These are phyloP conservation scores for Dromococcyx pavoninus DNA, from an alignment of 2,797 vertebrate genomes.

Conservation along the genomic window DNA sequence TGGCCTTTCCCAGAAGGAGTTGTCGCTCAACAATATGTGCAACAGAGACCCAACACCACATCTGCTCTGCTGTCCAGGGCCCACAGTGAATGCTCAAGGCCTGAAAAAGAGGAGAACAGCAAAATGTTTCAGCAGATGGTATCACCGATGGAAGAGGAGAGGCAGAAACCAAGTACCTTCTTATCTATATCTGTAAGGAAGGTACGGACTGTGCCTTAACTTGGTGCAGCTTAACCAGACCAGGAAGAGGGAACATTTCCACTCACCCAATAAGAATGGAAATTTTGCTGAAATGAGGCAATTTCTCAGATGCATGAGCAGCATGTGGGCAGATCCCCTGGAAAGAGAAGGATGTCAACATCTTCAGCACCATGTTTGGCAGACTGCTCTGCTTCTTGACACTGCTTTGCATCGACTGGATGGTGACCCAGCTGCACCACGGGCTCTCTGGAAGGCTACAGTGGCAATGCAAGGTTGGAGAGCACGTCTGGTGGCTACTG, in stretches of 20 bases:
- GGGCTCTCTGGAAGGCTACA: not conserved
- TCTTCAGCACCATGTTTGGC: not conserved
- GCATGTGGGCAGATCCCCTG: not conserved
- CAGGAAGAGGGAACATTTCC: not conserved
- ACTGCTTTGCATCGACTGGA: not conserved
- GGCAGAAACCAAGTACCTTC: not conserved
- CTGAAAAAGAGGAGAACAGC: not conserved
- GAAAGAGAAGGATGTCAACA: not conserved
- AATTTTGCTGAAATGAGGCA: not conserved
- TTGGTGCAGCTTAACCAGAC: not conserved
- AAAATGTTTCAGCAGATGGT: not conserved
- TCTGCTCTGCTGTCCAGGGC: not conserved
- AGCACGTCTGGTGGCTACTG: not conserved
- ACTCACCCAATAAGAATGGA: not conserved
- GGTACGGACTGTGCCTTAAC: not conserved
- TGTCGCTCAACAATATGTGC: fast-evolving
- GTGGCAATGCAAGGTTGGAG: not conserved
- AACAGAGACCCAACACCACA: not conserved
- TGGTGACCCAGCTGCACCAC: not conserved
- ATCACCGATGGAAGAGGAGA: not conserved
- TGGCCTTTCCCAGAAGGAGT: not conserved
- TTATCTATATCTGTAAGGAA: not conserved
- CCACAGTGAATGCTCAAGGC: not conserved
- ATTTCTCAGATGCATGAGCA: not conserved
- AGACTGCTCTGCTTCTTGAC: not conserved